Conservation (phyloP, 1,140 invertebrate genomes). For the Aradophagus sp. region DNA sequence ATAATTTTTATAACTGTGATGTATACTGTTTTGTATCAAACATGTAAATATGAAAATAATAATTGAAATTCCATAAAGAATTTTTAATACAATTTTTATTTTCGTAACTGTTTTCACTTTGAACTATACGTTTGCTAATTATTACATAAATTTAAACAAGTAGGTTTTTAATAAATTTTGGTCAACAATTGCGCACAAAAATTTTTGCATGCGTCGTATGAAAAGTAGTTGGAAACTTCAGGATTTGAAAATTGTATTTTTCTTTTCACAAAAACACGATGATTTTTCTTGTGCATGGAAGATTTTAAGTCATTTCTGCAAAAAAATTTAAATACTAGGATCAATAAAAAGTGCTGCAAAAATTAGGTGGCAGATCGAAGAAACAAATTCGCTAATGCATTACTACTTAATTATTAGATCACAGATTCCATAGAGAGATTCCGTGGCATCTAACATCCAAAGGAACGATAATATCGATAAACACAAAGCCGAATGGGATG, state of each 20-base stretch:
- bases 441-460: slow-evolving; percentile 74
- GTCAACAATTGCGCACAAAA: slow-evolving; percentile 8
- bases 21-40: slow-evolving; percentile 10
- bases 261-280: too few relatives aligned
- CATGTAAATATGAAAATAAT: slow-evolving; percentile 17
- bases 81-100: too few relatives aligned
- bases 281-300: too few relatives aligned
- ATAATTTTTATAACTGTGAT: neutral
- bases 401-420: slow-evolving; percentile 70
- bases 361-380: too few relatives aligned
- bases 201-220: slow-evolving; percentile 45
- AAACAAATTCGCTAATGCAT: too few relatives aligned
- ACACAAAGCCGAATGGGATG: slow-evolving; percentile 64
- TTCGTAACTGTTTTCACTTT: too few relatives aligned
- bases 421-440: slow-evolving; percentile 67
- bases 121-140: too few relatives aligned
- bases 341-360: too few relatives aligned
- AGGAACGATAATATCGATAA: slow-evolving; percentile 69
- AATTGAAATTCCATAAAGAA: slow-evolving; percentile 7
- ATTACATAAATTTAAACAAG: too few relatives aligned
- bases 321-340: too few relatives aligned
- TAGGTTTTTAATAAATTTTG: slow-evolving; percentile 6
- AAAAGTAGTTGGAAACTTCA: slow-evolving; percentile 59
- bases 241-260: slow-evolving; percentile 62
- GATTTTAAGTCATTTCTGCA: too few relatives aligned